These are phyloP conservation scores for Zaprionus capensis DNA, from an alignment of 1,140 invertebrate genomes.

Conservation along the genomic window DNA sequence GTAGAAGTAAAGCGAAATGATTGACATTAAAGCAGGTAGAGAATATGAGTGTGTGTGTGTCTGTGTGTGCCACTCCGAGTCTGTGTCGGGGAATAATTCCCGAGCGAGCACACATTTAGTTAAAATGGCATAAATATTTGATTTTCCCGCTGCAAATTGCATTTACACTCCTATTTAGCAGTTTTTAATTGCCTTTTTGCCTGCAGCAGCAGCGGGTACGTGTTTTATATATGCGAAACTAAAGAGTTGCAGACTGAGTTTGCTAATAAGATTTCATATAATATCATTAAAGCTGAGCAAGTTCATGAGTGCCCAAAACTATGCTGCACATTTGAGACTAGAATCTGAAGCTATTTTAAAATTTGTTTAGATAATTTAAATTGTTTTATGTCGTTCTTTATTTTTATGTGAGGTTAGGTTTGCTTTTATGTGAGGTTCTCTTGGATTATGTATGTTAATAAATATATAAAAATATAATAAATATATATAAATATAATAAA, in stretches of 20 bases:
- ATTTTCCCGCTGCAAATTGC: constrained; percentile 40
- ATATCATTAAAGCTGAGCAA: neutral
- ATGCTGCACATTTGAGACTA: constrained; percentile 2
- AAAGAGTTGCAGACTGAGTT: neutral
- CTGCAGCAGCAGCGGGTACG: neutral
- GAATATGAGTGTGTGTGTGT: constrained; percentile 29
- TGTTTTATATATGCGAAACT: neutral
- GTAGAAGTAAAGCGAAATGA: constrained; percentile 42
- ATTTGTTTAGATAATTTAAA: neutral
- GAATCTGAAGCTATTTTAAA: neutral
- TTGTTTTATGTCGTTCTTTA: too few relatives aligned
- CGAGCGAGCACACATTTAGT: constrained; percentile 22
- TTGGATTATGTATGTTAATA: too few relatives aligned
- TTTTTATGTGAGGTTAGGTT: too few relatives aligned
- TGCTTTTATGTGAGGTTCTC: too few relatives aligned
- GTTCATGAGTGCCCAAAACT: neutral
- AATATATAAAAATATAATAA: too few relatives aligned
- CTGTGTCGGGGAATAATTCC: neutral
- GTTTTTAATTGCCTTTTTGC: constrained; percentile 45
- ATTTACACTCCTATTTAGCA: constrained; percentile 27
- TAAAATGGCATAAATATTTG: constrained; percentile 48
- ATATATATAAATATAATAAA: too few relatives aligned
- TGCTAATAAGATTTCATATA: neutral
- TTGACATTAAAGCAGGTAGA: constrained; percentile 50
- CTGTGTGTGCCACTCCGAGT: neutral